Conservation (phyloP, 2,113 vertebrate species). For the Marmota monax region DNA sequence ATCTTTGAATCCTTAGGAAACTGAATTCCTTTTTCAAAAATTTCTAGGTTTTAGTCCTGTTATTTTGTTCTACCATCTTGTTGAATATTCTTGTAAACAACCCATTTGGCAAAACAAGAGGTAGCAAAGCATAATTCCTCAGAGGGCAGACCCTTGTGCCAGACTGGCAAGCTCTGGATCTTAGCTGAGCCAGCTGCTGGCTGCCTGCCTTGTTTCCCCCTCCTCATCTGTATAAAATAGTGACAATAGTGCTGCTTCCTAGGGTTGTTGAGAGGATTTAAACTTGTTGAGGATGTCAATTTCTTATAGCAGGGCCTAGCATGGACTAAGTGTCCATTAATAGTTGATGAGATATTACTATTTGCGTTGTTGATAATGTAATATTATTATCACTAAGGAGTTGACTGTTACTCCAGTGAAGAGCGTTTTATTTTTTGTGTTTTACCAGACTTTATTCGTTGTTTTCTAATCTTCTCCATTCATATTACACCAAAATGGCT, state of each 20-base stretch:
- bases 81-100: background rate
- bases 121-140: background rate
- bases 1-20: background rate
- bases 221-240: background rate
- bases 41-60: background rate
- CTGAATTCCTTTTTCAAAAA: background rate
- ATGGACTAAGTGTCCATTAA: background rate
- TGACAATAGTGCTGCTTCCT: background rate
- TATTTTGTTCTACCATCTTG: background rate
- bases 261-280: background rate
- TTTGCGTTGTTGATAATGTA: background rate
- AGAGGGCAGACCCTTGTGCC: background rate
- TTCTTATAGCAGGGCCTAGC: background rate
- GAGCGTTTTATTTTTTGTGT: background rate
- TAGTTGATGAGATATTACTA: background rate
- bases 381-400: background rate
- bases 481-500: conserved; percentile 77
- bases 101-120: background rate
- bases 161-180: background rate
- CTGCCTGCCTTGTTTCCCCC: background rate
- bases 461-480: conserved; percentile 76
- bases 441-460: conserved; percentile 63
- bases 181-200: background rate
- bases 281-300: background rate
- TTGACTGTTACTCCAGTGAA: background rate